Evolutionary conservation across 1,140 invertebrate species (phyloP), one percentile per base, ranked within the genome.

Genomic region (Zaprionus camerounensis): DNA sequence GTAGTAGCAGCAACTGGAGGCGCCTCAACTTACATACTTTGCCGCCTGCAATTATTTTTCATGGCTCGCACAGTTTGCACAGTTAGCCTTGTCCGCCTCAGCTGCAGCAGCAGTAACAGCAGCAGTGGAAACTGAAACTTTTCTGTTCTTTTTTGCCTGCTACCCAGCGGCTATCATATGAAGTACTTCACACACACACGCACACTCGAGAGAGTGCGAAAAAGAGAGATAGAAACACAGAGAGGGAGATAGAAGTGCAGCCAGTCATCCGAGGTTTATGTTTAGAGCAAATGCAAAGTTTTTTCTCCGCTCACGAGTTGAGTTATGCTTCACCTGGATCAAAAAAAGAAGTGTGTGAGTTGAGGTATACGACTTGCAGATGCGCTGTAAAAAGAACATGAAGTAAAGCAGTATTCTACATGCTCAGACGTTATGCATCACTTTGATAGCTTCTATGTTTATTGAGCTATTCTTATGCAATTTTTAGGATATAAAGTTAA

Each of bases 1-100:
- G 24, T 5, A 7, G 41, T 1, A 13, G 17, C 62, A 5, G 41
- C 53, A 75, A 70, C 58, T 70, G 6, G 61, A 71, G 44, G 34
- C 56, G 73, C 41, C 44, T 71, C 68, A 59, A 34, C 34, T 71
- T 59, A 26, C 31, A 44, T 44, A n/a, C 15, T 44, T 38, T 28
- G 59, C 44, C 46, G 36, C 57, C 38, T 69, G 58, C 61, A 76
- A 76, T 76, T 76, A 76, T 71, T 65, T 76, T 71, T 71, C 73
- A 59, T 59, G 56, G 59, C 49, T 70, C 51, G 49, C 67, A 70
- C 53, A 56, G 13, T 70, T 70, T 34, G 12, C 58, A 2, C 38
- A 9, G 34, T 55, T 70, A 70, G 57, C 68, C 66, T 70, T 34
- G 57, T 59, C 56, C 49, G 63, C 71, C 6, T 49, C 36, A 46